Percentiles rank a stretch among this genome's conserved stretches.
These are phyloP conservation scores for Lytechinus variegatus DNA, from an alignment of 35 echinoderm and acorn worm genomes.

Conservation along the genomic window DNA sequence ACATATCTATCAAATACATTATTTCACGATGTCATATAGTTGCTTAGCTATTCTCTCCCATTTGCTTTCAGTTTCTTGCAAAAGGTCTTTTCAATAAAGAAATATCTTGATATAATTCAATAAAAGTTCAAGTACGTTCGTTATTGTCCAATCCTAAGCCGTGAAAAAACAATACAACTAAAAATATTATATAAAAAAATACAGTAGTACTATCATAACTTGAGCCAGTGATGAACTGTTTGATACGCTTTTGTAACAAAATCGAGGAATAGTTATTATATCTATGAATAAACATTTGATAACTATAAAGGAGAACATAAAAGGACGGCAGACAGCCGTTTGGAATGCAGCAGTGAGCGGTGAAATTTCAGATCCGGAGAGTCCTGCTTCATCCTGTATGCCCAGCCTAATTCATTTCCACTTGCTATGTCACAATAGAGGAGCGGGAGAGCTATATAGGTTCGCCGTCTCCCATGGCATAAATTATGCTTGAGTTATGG, in stretches of 20 bases:
- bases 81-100: no score
- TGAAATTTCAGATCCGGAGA: not conserved
- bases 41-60: no score
- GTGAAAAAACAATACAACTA: no score
- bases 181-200: no score
- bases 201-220: no score
- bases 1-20: no score
- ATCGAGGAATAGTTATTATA: not conserved
- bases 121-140: not conserved
- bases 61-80: no score
- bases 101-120: not conserved
- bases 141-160: not conserved
- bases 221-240: not conserved
- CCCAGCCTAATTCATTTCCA: not conserved
- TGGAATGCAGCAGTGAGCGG: no score
- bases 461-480: not conserved
- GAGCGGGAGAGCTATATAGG: not conserved
- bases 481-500: constrained; percentile 44
- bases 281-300: not conserved
- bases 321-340: no score
- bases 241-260: not conserved
- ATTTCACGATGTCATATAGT: no score
- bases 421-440: constrained; percentile 2
- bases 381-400: not conserved
- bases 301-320: not conserved